phyloP scores from a whole-genome alignment of 2,797 vertebrate genomes.

The Sebastes melanostomus region DNA sequence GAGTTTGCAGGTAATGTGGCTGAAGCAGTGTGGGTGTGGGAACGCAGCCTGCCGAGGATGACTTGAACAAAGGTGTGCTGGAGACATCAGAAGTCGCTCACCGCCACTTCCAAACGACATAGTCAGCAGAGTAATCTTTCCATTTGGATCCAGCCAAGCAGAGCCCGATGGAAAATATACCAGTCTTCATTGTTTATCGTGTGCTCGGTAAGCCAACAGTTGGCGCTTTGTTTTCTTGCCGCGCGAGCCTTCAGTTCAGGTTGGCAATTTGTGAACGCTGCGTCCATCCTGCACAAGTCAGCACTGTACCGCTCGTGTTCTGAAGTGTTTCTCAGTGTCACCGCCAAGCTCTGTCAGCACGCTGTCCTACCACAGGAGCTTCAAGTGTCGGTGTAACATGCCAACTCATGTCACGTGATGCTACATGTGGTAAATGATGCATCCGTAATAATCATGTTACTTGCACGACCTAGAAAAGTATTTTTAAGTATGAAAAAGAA shows the following conservation, averaged over 20 bases:
- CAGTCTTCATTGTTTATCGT: constrained; percentile 18
- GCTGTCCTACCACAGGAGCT: not conserved
- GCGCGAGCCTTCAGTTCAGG: constrained; percentile 48
- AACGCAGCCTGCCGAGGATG: not conserved
- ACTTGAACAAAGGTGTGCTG: not conserved
- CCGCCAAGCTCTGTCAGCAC: not conserved
- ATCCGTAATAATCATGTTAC: not conserved
- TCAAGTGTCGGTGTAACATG: not conserved
- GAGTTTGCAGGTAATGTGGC: not conserved
- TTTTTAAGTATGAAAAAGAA: not conserved
- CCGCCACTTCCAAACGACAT: not conserved
- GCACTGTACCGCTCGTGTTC: not conserved
- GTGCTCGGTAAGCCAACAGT: constrained; percentile 22
- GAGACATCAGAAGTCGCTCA: not conserved
- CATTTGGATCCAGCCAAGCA: constrained; percentile 11
- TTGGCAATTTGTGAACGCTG: constrained; percentile 27
- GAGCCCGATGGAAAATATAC: constrained; percentile 18
- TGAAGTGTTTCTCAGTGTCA: constrained; percentile 9
- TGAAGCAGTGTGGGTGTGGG: not conserved
- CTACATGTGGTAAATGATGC: not conserved
- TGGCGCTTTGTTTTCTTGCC: constrained; percentile 38
- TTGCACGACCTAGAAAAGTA: not conserved
- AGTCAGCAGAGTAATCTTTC: constrained; percentile 1
- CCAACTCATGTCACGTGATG: not conserved
- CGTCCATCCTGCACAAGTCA: constrained; percentile 27